Conservation (phyloP, 2,113 vertebrate genomes). For the Datnioides undecimradiatus region DNA sequence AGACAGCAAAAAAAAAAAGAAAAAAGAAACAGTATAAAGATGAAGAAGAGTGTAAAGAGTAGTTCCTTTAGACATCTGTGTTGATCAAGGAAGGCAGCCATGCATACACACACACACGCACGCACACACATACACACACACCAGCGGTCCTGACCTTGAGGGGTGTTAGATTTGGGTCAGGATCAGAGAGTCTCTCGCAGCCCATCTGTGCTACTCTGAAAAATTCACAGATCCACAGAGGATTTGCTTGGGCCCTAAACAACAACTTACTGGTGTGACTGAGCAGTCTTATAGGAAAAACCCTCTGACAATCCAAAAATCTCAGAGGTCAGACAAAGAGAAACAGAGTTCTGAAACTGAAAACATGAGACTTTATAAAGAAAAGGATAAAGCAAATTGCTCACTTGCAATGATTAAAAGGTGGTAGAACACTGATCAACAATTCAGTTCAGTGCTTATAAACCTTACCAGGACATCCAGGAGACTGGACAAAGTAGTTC, state of each 20-base stretch:
- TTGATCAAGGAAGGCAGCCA: constrained; percentile 6
- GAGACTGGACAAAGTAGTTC: too few species aligned
- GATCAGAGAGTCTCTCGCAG: constrained; percentile 42
- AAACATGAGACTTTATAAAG: background rate
- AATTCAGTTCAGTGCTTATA: background rate
- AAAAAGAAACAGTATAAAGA: background rate
- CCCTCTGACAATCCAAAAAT: background rate
- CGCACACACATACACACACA: constrained; percentile 2
- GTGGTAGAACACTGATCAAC: background rate
- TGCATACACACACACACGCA: constrained; percentile 32
- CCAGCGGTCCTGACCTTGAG: constrained; percentile 52
- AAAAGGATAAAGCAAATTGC: background rate
- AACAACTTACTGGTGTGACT: constrained; percentile 10
- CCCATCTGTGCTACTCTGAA: constrained; percentile 57
- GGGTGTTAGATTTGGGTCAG: constrained; percentile 54
- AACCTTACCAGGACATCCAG: background rate
- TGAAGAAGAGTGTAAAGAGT: background rate
- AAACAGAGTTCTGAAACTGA: background rate
- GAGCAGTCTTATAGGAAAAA: background rate
- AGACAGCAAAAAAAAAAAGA: background rate
- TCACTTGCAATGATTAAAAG: background rate
- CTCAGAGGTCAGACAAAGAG: background rate
- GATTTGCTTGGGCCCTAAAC: background rate
- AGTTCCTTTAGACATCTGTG: constrained; percentile 8
- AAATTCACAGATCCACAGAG: constrained; percentile 10